Base-by-base conservation (phyloP, 2,888 invertebrate genomes). In the Rapana venosa region DNA sequence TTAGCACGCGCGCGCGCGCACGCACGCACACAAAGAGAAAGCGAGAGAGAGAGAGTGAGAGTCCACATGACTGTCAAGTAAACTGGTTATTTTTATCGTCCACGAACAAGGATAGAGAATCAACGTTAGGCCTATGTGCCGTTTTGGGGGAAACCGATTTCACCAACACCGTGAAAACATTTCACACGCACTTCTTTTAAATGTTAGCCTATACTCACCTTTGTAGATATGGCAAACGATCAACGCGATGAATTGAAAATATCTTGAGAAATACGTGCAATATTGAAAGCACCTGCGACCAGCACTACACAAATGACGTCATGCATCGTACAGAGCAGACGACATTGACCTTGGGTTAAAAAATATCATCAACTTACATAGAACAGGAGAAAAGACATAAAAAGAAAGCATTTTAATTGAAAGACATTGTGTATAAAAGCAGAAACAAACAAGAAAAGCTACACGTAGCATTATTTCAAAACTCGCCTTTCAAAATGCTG, bases 291-390 rank as follows among this genome's bases (percentile, higher is more conserved):
- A 79, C 79, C 79, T 79, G 79, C 79, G 22, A 79, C 32, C 35
- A 79, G 35, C 79, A 79, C 79, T 32, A 79, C 32, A 35, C 35
- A 11, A 32, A 32, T 79, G 79, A 79, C 79, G 79, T 79, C 79
- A 79, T 79, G 35, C 32, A 47, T 47, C 47, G 79, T 22, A 79
- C 79, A 32, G 35, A 35, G 79, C 79, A 79, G 79, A 79, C 79
- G 79, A 79, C 79, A 79, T 79, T 79, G 79, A 79, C 79, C 79
- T 79, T 79, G 79, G 32, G 32, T 35, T 22, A 74, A 74, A 47
- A 47, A 47, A 47, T 47, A 47, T 47, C 47, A 47, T 47, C 47
- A 47, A 47, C 47, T 47, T 47, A 8, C 47, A 47, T 47, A 47
- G 8, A 47, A 47, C 47, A 47, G 47, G 47, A 47, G 47, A 8